These are phyloP conservation scores for Amorpha juglandis DNA, from an alignment of 2,888 invertebrate species.

Conservation along the genomic window DNA sequence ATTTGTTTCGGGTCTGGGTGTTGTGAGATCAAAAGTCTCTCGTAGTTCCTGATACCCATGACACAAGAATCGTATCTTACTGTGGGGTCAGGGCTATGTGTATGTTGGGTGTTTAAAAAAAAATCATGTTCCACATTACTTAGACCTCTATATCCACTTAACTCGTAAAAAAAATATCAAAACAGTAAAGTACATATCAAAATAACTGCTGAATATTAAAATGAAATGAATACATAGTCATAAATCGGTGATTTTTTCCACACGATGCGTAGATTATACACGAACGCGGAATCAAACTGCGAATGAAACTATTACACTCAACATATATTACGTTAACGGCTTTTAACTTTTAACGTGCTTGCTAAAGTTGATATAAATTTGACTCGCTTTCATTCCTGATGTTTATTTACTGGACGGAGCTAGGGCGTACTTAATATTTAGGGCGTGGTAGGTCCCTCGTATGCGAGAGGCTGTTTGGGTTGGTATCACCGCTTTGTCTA, in stretches of 20 bases:
- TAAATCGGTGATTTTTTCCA: not conserved
- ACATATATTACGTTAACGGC: conserved; percentile 51
- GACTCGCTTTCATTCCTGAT: conserved; percentile 39
- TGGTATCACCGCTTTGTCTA: too few species aligned
- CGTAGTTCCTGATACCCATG: too few species aligned
- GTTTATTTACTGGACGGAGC: conserved; percentile 29
- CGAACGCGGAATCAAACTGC: conserved; percentile 15
- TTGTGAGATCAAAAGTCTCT: too few species aligned
- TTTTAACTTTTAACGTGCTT: conserved; percentile 58
- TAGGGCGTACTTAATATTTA: too few species aligned
- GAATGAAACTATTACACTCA: conserved; percentile 31
- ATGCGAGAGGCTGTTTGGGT: too few species aligned
- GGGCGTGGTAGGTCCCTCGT: too few species aligned
- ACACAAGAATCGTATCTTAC: too few species aligned
- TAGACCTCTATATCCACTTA: too few species aligned
- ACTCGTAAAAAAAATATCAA: not conserved
- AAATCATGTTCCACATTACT: not conserved
- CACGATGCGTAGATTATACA: not conserved
- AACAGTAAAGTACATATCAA: not conserved
- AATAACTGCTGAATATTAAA: not conserved
- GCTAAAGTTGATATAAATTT: conserved; percentile 62
- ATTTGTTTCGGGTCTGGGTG: too few species aligned
- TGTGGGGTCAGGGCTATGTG: too few species aligned
- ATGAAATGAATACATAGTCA: not conserved
- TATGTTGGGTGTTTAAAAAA: too few species aligned